Conservation (phyloP, 2,797 vertebrate genomes). For the Hafferia zeledoni region DNA sequence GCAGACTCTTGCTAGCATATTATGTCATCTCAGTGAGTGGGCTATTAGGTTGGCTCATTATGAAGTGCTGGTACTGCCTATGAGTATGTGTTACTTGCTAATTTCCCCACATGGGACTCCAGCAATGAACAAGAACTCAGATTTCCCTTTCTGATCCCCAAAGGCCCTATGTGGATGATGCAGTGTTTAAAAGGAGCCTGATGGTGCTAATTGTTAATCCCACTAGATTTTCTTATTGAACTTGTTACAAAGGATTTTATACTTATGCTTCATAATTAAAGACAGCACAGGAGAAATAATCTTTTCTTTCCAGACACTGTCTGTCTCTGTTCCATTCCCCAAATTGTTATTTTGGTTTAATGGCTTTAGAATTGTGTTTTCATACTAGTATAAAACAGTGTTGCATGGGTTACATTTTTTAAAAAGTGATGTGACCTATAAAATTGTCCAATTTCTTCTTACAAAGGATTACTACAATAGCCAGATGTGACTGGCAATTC, state of each 20-base stretch:
- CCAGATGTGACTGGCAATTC: neutral
- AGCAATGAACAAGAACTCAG: neutral
- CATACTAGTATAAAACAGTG: neutral
- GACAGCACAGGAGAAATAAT: neutral
- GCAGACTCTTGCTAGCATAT: neutral
- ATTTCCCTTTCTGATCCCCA: neutral
- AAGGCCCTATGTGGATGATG: neutral
- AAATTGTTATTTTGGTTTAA: slow-evolving; percentile 6
- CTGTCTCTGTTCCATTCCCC: neutral
- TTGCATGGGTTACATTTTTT: neutral
- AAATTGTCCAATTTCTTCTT: slow-evolving; percentile 8
- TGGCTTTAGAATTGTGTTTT: slow-evolving; percentile 6
- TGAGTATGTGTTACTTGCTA: neutral
- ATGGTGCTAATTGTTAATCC: slow-evolving; percentile 1
- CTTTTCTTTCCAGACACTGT: neutral
- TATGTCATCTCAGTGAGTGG: neutral
- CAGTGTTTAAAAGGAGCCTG: neutral
- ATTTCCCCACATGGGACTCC: neutral
- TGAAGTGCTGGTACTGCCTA: neutral
- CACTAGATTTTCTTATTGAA: neutral
- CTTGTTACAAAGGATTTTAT: neutral
- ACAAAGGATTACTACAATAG: neutral
- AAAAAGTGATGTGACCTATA: slow-evolving; percentile 21
- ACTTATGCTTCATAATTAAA: slow-evolving; percentile 1
- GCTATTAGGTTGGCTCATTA: neutral